phyloP scores from a whole-genome alignment of 2,113 vertebrate genomes.

The Aramus guarauna region DNA sequence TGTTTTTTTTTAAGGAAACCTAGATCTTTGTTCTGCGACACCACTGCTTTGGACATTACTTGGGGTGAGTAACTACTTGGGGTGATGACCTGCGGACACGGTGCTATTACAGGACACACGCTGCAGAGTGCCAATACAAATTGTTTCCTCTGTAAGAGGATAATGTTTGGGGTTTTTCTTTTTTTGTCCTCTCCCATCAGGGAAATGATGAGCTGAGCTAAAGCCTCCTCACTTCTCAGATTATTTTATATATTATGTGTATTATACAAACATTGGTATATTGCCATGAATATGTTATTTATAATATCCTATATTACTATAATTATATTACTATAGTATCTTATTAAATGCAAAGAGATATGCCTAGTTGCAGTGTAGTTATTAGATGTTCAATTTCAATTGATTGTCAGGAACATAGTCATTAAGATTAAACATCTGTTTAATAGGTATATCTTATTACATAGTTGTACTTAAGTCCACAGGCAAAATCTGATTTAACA shows the following conservation, averaged over 20 bases:
- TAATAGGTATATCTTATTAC: conserved; percentile 82
- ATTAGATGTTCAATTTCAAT: conserved; percentile 76
- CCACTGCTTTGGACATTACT: not conserved
- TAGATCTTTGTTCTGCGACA: not conserved
- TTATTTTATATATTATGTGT: not conserved
- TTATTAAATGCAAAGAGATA: conserved; percentile 71
- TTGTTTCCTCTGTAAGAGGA: not conserved
- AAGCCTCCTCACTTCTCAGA: conserved; percentile 16
- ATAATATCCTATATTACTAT: conserved; percentile 42
- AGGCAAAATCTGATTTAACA: conserved; percentile 80
- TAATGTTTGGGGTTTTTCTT: not conserved
- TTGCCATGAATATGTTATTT: conserved; percentile 50
- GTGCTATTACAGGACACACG: not conserved
- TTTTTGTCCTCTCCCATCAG: not conserved
- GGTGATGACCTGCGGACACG: not conserved
- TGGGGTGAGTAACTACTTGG: not conserved
- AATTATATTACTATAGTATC: conserved; percentile 53
- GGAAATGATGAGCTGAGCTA: conserved; percentile 27
- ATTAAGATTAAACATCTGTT: conserved; percentile 81
- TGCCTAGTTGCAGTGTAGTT: conserved; percentile 68
- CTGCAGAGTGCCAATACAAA: not conserved
- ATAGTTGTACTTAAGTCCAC: conserved; percentile 73
- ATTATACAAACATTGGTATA: conserved; percentile 44
- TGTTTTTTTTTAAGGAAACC: not conserved
- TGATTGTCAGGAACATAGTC: conserved; percentile 76